phyloP scores from a whole-genome alignment of 2,797 vertebrate genomes.

The Phalloptychus januarius region DNA sequence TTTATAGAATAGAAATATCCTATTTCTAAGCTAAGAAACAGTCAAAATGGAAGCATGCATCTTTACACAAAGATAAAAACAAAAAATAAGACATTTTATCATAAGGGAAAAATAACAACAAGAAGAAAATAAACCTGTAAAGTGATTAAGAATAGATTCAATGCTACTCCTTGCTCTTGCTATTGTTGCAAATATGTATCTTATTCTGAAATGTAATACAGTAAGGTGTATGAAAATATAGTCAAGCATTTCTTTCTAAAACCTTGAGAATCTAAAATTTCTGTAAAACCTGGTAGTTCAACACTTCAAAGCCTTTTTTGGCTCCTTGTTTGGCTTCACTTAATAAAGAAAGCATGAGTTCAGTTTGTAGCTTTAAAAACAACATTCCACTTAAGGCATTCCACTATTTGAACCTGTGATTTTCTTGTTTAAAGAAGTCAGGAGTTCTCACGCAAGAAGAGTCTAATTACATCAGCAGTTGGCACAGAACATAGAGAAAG shows the following conservation, averaged over 20 bases:
- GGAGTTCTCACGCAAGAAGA: slow-evolving; percentile 1
- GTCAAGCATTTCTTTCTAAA: slow-evolving; percentile 12
- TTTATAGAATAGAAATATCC: neutral
- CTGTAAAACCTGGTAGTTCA: slow-evolving; percentile 12
- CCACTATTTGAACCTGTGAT: neutral
- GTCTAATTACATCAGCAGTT: slow-evolving; percentile 46
- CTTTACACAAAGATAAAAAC: neutral
- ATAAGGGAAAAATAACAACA: neutral
- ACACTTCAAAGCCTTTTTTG: neutral
- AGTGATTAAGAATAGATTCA: neutral
- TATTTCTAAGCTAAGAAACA: neutral
- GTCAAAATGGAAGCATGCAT: neutral
- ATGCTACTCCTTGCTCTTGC: neutral
- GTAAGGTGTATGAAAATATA: neutral
- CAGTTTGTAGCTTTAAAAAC: neutral
- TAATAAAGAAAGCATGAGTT: neutral
- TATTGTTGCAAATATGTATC: neutral
- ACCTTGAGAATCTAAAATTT: neutral
- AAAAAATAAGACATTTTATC: neutral
- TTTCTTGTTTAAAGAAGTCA: neutral
- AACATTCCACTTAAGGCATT: neutral
- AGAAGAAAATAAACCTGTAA: neutral
- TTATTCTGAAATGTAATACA: neutral
- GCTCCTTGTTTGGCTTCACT: neutral
- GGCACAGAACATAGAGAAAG: slow-evolving; percentile 12